These are phyloP conservation scores for Eupithecia inturbata DNA, from an alignment of 2,888 invertebrate genomes.

Conservation along the genomic window DNA sequence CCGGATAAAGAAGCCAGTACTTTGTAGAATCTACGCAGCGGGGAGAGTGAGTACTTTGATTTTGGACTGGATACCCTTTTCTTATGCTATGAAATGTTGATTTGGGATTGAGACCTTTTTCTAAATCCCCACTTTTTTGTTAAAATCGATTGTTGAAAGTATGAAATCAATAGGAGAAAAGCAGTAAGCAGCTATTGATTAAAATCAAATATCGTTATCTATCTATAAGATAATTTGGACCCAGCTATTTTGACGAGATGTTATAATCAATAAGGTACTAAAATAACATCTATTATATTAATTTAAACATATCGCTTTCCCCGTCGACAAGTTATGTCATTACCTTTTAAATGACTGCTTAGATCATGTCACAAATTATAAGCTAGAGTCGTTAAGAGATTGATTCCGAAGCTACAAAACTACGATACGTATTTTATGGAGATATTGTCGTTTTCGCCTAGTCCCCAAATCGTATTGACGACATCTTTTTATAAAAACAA, in stretches of 20 bases:
- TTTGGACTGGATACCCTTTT: neutral
- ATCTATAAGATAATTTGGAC: neutral
- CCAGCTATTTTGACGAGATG: neutral
- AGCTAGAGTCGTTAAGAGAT: neutral
- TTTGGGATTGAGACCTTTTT: neutral
- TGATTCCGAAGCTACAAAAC: neutral
- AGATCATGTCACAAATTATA: neutral
- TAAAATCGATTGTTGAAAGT: neutral
- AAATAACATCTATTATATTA: neutral
- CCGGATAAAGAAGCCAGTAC: slow-evolving; percentile 88
- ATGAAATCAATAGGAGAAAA: neutral
- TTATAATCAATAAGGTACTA: neutral
- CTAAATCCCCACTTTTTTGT: neutral
- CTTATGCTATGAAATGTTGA: neutral
- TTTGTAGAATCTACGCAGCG: slow-evolving; percentile 42
- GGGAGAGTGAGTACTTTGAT: neutral
- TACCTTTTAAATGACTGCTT: neutral
- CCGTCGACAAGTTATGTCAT: neutral
- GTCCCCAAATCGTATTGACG: neutral
- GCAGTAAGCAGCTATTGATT: neutral
- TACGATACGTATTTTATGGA: neutral
- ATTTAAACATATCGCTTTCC: neutral
- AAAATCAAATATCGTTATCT: neutral
- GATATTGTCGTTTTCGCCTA: neutral
- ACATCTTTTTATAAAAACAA: neutral